Evolutionary conservation across 2,797 vertebrate genomes (phyloP).

Genomic region (Rhynchonycteris naso): DNA sequence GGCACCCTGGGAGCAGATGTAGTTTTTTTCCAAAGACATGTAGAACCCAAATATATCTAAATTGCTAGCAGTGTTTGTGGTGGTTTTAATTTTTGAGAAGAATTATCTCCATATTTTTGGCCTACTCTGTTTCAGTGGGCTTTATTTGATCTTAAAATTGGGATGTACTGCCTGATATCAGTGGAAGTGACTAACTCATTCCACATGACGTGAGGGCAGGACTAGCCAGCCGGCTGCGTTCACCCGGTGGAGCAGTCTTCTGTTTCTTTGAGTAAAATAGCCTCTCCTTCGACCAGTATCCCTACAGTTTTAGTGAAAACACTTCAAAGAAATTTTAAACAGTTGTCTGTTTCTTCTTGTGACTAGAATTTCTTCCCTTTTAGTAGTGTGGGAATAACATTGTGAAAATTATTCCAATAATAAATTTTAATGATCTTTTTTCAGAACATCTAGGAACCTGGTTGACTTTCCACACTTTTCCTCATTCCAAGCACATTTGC

Average conservation of each 20-base stretch:
- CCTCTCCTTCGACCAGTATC: not conserved
- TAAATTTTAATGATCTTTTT: slow-evolving; percentile 55
- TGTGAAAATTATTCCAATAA: slow-evolving; percentile 41
- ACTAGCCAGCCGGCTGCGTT: not conserved
- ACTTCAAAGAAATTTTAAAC: slow-evolving; percentile 45
- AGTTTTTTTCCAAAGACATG: slow-evolving; percentile 46
- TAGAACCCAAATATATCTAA: slow-evolving; percentile 36
- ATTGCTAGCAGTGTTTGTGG: slow-evolving; percentile 42
- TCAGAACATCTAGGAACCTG: not conserved
- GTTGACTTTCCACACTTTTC: not conserved
- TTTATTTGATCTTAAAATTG: slow-evolving; percentile 65
- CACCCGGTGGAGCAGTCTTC: not conserved
- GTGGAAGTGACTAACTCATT: slow-evolving; percentile 37
- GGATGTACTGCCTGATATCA: slow-evolving; percentile 10
- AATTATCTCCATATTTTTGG: slow-evolving; percentile 56
- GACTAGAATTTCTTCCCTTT: slow-evolving; percentile 37
- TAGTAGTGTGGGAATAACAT: slow-evolving; percentile 8
- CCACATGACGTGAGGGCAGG: slow-evolving; percentile 22
- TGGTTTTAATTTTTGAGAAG: slow-evolving; percentile 68
- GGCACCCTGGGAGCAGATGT: slow-evolving; percentile 20
- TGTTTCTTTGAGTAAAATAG: slow-evolving; percentile 40
- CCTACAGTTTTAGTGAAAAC: slow-evolving; percentile 48
- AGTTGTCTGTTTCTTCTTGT: not conserved
- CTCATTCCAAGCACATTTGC: slow-evolving; percentile 36
- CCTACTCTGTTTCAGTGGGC: not conserved